Evolutionary conservation across 2,888 invertebrate genomes (phyloP).

Genomic region (Oligia strigilis): DNA sequence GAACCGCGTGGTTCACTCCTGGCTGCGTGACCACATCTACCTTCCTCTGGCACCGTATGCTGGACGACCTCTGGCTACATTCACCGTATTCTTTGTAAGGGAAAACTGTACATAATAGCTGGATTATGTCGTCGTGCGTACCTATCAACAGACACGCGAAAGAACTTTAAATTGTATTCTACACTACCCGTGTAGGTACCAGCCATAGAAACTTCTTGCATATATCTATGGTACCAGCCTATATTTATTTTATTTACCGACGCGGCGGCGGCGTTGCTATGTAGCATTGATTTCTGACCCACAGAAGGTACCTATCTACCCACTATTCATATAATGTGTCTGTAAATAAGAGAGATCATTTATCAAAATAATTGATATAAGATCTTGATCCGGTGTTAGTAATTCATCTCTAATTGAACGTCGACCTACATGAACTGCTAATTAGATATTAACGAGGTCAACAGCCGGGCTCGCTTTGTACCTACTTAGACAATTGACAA

Average conservation of each 20-base stretch:
- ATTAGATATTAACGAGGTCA: constrained; percentile 65
- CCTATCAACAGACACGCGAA: background rate
- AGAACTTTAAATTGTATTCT: background rate
- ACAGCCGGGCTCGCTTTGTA: constrained; percentile 35
- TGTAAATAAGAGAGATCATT: constrained; percentile 33
- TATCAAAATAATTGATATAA: constrained; percentile 53
- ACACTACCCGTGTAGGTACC: background rate
- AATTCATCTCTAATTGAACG: constrained; percentile 61
- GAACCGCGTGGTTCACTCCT: constrained; percentile 98
- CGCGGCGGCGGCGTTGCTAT: background rate
- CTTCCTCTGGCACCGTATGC: constrained; percentile 91
- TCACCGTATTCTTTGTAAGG: constrained; percentile 85
- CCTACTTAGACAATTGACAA: constrained; percentile 56
- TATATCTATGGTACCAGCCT: background rate
- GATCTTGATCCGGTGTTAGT: constrained; percentile 52
- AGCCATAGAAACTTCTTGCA: too few species aligned
- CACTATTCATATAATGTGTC: background rate
- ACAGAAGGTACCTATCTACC: background rate
- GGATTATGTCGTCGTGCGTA: too few species aligned
- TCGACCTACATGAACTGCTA: constrained; percentile 56
- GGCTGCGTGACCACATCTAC: constrained; percentile 97
- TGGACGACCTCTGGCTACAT: constrained; percentile 77
- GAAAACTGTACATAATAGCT: background rate
- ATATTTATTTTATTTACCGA: background rate
- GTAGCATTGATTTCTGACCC: background rate